Evolutionary conservation across 2,888 invertebrate species (phyloP).

Genomic region (Exephanes ischioxanthus): DNA sequence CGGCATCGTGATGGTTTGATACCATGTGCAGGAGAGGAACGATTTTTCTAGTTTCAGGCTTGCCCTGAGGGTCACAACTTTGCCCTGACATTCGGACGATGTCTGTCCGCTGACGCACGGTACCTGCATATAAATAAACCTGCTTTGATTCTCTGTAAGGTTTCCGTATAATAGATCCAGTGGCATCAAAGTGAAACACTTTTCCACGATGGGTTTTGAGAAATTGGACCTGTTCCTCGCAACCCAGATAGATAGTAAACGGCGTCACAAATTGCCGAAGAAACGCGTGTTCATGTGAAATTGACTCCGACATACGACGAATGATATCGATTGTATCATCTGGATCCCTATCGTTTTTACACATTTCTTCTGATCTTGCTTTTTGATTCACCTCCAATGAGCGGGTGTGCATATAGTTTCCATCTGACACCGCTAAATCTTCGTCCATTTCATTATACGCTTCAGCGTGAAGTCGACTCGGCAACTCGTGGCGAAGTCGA

Average conservation of each 20-base stretch:
- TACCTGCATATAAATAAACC: constrained; percentile 26
- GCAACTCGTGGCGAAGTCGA: constrained; percentile 35
- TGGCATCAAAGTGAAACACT: constrained; percentile 40
- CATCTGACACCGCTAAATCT: constrained; percentile 18
- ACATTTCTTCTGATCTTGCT: constrained; percentile 35
- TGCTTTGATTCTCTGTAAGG: constrained; percentile 41
- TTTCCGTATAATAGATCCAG: constrained; percentile 33
- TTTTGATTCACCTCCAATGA: constrained; percentile 31
- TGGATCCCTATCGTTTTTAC: constrained; percentile 28
- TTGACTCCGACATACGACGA: not conserved
- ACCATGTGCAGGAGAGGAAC: constrained; percentile 34
- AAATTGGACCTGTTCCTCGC: constrained; percentile 47
- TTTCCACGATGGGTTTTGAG: constrained; percentile 10
- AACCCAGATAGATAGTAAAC: constrained; percentile 39
- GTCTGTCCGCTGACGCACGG: not conserved
- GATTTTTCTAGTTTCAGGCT: not conserved
- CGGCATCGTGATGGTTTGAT: constrained; percentile 34
- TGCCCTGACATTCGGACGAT: not conserved
- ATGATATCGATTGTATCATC: constrained; percentile 45
- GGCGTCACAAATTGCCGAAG: constrained; percentile 26
- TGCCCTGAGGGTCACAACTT: not conserved
- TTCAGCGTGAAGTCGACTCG: constrained; percentile 11
- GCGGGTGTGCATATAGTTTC: constrained; percentile 39
- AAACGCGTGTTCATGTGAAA: constrained; percentile 17
- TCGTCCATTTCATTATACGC: constrained; percentile 30